phyloP scores from a whole-genome alignment of 2,113 vertebrate species.

The Tyto alba region DNA sequence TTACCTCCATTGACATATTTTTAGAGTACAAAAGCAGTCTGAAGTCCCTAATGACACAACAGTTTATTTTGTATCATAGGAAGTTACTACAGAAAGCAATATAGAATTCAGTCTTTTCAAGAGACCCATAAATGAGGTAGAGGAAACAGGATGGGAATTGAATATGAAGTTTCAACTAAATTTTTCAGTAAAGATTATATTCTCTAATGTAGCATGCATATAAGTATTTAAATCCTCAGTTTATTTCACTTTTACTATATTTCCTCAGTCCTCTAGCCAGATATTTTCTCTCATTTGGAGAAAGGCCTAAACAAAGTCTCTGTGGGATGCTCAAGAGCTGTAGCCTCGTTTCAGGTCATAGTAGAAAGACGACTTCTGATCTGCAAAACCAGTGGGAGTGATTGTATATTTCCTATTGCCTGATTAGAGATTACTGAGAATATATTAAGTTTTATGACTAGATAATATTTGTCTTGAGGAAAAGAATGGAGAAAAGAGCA shows the following conservation, averaged over 20 bases:
- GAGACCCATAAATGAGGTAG: neutral
- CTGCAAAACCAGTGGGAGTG: neutral
- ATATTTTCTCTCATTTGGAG: neutral
- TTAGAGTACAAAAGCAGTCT: neutral
- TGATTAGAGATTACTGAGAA: neutral
- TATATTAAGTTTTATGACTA: neutral
- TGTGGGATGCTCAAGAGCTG: neutral
- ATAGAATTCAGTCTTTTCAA: neutral
- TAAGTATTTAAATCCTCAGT: neutral
- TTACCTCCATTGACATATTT: neutral
- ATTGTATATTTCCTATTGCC: neutral
- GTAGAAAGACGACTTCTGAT: neutral
- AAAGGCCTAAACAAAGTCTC: neutral
- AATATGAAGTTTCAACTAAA: neutral
- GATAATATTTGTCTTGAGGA: neutral
- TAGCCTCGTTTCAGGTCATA: neutral
- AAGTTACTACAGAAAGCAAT: neutral
- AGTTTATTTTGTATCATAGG: neutral
- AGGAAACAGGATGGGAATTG: neutral
- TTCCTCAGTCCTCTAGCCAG: neutral
- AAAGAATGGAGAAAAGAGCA: neutral
- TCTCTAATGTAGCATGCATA: neutral
- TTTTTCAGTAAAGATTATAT: neutral
- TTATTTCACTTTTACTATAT: neutral
- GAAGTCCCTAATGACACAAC: neutral